Evolutionary conservation across 2,888 invertebrate species (phyloP).

Genomic region (Andrena haemorrhoa): DNA sequence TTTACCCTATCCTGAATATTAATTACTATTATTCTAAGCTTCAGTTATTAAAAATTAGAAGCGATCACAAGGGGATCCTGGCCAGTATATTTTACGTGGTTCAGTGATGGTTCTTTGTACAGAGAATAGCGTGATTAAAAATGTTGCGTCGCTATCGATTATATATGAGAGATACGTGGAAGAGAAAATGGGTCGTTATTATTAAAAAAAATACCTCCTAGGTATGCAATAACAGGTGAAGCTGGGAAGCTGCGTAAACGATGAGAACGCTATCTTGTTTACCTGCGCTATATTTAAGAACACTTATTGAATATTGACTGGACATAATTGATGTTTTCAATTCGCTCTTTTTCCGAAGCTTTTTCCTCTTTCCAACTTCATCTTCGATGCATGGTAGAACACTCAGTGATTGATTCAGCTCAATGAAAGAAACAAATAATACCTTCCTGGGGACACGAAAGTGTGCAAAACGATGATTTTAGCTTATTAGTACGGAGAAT

Average conservation of each 20-base stretch:
- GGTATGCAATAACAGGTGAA: background rate
- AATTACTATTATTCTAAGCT: background rate
- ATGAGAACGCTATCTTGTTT: conserved; percentile 13
- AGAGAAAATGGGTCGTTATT: background rate
- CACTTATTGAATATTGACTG: conserved; percentile 25
- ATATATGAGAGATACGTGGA: no score
- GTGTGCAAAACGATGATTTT: no score
- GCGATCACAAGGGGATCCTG: background rate
- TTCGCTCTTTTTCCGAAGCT: background rate
- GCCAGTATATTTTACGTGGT: no score
- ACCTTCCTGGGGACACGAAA: no score
- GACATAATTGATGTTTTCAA: conserved; percentile 4
- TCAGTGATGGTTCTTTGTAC: background rate
- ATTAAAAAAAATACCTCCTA: background rate
- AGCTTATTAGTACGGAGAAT: no score
- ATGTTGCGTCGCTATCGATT: background rate
- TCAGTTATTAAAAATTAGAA: background rate
- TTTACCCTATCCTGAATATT: background rate
- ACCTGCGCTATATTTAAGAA: background rate
- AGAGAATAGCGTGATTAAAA: background rate
- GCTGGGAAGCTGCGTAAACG: conserved; percentile 11
- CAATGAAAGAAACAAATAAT: no score
- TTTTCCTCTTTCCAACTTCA: background rate
- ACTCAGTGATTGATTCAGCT: no score
- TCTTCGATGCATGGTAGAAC: no score